Conservation (phyloP, 1,140 invertebrate species). For the Bombus confusus region DNA sequence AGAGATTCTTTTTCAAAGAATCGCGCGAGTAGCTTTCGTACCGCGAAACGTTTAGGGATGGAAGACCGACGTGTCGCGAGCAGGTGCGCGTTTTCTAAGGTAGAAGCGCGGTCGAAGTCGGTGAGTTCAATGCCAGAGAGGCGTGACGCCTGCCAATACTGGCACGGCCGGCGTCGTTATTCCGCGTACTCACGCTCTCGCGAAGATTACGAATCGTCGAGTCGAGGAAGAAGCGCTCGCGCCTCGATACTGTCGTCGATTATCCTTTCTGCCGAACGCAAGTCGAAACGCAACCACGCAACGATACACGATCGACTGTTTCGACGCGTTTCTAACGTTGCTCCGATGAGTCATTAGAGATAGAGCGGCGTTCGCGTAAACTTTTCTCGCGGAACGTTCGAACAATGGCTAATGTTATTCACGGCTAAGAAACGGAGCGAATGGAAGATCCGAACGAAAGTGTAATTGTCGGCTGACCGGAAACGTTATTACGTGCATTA, state of each 20-base stretch:
- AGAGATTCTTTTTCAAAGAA: background rate
- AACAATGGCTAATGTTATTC: background rate
- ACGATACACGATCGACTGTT: background rate
- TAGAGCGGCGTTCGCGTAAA: background rate
- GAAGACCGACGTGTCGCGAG: background rate
- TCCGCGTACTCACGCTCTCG: background rate
- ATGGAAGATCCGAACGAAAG: background rate
- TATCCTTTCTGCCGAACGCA: background rate
- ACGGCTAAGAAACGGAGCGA: background rate
- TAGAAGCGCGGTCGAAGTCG: background rate
- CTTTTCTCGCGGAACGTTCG: background rate
- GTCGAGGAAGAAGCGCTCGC: background rate
- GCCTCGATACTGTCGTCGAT: background rate
- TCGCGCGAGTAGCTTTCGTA: background rate
- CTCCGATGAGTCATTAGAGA: background rate
- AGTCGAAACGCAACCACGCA: background rate
- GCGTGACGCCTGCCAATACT: conserved; percentile 44
- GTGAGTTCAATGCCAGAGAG: conserved; percentile 64
- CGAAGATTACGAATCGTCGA: conserved; percentile 21
- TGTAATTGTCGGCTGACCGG: background rate
- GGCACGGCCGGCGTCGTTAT: background rate
- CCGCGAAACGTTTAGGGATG: background rate
- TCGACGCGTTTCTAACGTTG: background rate
- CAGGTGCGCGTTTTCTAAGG: conserved; percentile 8
- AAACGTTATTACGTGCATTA: conserved; percentile 5